Evolutionary conservation across 2,888 invertebrate genomes (phyloP).

Genomic region (Pasiphila rectangulata): DNA sequence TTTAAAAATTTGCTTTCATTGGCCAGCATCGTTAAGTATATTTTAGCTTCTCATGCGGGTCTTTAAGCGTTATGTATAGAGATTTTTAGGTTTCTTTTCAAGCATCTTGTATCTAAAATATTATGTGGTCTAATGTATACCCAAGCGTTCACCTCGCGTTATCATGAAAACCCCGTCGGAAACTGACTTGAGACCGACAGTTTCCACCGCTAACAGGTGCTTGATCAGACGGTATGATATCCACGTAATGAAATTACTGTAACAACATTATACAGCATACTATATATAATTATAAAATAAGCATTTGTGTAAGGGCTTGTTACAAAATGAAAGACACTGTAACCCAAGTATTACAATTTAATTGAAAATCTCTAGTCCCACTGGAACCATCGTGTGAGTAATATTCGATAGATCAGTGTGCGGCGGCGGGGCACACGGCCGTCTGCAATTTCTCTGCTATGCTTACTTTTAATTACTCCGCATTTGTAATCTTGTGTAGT

Average conservation of each 20-base stretch:
- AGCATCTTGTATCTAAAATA: slow-evolving; percentile 58
- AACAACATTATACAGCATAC: slow-evolving; percentile 78
- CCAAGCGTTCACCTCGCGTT: slow-evolving; percentile 42
- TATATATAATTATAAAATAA: slow-evolving; percentile 74
- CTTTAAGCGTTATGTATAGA: slow-evolving; percentile 78
- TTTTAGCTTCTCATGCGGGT: slow-evolving; percentile 69
- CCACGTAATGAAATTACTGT: slow-evolving; percentile 81
- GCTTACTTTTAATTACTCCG: slow-evolving; percentile 74
- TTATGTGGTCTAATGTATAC: slow-evolving; percentile 24
- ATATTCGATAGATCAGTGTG: slow-evolving; percentile 51
- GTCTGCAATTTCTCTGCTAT: slow-evolving; percentile 61
- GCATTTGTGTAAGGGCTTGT: slow-evolving; percentile 84
- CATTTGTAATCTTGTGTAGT: slow-evolving; percentile 76
- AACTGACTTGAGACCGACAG: slow-evolving; percentile 29
- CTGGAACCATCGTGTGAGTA: slow-evolving; percentile 80
- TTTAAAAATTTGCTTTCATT: slow-evolving; percentile 68
- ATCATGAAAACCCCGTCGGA: slow-evolving; percentile 32
- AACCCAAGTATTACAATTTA: slow-evolving; percentile 83
- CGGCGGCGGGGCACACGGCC: slow-evolving; percentile 40
- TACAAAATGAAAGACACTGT: slow-evolving; percentile 82
- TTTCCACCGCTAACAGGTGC: slow-evolving; percentile 59
- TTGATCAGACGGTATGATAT: slow-evolving; percentile 74
- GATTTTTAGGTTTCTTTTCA: slow-evolving; percentile 73
- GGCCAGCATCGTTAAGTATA: slow-evolving; percentile 67
- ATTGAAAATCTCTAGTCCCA: slow-evolving; percentile 86